Evolutionary conservation across 2,888 invertebrate species (phyloP), one percentile per base, ranked within the genome.

Genomic region (Cheilosia impressa): DNA sequence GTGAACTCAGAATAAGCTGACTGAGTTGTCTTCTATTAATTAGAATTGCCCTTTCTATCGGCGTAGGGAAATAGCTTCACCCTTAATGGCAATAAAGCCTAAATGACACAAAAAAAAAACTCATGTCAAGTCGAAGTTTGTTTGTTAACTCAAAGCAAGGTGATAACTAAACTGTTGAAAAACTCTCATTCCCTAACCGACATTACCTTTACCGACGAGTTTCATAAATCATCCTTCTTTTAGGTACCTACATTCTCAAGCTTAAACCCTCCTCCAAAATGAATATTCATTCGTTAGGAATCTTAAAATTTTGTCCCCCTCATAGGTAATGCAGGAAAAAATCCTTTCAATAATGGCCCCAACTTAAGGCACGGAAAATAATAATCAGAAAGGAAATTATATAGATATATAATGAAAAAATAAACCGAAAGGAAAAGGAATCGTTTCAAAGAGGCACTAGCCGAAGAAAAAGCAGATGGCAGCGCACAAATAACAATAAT

Each of bases 401-500:
- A 69, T 38, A 69, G 45, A 31, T 58, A 50, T 17, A 66, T 34
- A 19, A 24, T 17, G 34, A 52, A 53, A 24, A 27, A 34, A 58
- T 38, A 60, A 41, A 27, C 27, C 27, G 6, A 6, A 13, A 34
- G 1, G 34, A 17, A 34, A 41, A 53, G 10, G 31, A 27, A 50
- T 24, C n/a, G 17, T 63, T 66, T 58, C 60, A 80, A 73, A 55
- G 73, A 47, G 73, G 31, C 43, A 34, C 57, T 52, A 58, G 57
- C 38, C 19, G 53, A 76, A 55, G 43, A 41, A 66, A 76, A 58
- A 38, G 53, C 69, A 82, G 71, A 77, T 60, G 82, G 77, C 53
- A 72, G 55, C 13, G 63, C 60, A 60, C 7, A 77, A 71, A 82
- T 65, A 77, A 82, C 71, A 77, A 82, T 47, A 65, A 78, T 65